A percentile compares a stretch with the other conserved stretches of the same genome.
Conservation (phyloP, 2,888 invertebrate genomes). For the Salticus scenicus region DNA sequence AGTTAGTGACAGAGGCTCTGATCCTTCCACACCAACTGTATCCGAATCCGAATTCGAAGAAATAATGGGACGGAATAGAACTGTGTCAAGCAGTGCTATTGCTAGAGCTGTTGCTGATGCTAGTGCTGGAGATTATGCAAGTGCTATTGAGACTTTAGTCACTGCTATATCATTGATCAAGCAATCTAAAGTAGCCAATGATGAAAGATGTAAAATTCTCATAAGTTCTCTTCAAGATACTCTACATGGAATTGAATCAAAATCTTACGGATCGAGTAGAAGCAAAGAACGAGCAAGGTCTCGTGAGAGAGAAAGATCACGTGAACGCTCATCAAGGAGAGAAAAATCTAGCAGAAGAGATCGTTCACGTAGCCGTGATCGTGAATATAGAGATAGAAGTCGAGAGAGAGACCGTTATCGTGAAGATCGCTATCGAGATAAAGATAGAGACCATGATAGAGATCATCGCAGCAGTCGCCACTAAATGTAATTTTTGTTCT, state of each 20-base stretch:
- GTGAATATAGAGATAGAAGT: slow-evolving; percentile 81
- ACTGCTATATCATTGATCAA: slow-evolving; percentile 99
- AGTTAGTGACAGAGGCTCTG: slow-evolving; percentile 36
- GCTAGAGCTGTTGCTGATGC: slow-evolving; percentile 98
- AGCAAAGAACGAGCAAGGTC: slow-evolving; percentile 79
- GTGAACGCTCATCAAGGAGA: slow-evolving; percentile 74
- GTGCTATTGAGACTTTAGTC: slow-evolving; percentile 98
- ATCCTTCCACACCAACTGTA: slow-evolving; percentile 75
- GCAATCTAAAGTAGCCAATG: slow-evolving; percentile 95
- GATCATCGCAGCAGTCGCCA: slow-evolving; percentile 74
- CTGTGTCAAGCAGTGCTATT: slow-evolving; percentile 97
- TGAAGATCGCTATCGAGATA: slow-evolving; percentile 76
- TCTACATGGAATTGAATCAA: slow-evolving; percentile 96
- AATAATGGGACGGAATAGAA: slow-evolving; percentile 96
- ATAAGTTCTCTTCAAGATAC: slow-evolving; percentile 98
- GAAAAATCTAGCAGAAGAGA: slow-evolving; percentile 73
- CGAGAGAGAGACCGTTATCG: slow-evolving; percentile 78
- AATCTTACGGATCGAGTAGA: slow-evolving; percentile 90
- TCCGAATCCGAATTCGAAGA: slow-evolving; percentile 97
- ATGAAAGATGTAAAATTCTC: slow-evolving; percentile 98
- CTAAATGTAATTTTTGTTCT: slow-evolving; percentile 63
- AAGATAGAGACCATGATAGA: slow-evolving; percentile 75
- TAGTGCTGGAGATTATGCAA: slow-evolving; percentile 95
- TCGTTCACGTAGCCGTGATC: slow-evolving; percentile 75
- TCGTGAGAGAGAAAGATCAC: slow-evolving; percentile 83